These are phyloP conservation scores for Lumbricus terrestris DNA, from an alignment of 2,888 invertebrate species.

Conservation along the genomic window DNA sequence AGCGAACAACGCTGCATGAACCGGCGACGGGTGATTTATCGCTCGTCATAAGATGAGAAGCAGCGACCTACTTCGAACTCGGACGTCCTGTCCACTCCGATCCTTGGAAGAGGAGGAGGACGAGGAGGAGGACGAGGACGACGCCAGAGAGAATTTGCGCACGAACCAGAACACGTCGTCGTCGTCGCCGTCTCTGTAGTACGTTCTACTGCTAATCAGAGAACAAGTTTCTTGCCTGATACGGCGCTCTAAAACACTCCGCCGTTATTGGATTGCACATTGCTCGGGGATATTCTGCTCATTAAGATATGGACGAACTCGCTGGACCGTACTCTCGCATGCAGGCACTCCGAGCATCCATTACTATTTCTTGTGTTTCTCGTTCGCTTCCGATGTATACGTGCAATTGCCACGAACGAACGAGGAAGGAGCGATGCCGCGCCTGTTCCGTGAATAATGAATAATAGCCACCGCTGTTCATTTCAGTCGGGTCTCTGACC, in stretches of 20 bases:
- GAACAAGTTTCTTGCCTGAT: background rate
- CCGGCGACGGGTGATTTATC: background rate
- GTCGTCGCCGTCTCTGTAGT: no score
- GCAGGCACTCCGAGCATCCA: background rate
- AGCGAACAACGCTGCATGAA: background rate
- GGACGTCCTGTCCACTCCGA: background rate
- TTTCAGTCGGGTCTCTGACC: background rate
- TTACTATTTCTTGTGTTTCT: background rate
- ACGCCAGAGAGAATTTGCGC: background rate
- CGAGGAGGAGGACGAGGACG: no score
- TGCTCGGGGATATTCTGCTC: slow-evolving; percentile 3
- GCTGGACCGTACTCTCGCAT: background rate
- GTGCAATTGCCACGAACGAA: background rate
- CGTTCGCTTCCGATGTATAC: background rate
- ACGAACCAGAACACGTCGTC: background rate
- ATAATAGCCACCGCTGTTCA: background rate
- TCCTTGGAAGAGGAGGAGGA: no score
- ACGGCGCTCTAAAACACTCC: background rate
- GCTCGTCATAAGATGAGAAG: background rate
- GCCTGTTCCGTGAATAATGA: background rate
- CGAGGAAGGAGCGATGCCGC: background rate
- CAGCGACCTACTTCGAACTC: background rate
- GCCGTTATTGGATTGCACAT: background rate
- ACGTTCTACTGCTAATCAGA: background rate
- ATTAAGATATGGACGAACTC: slow-evolving; percentile 3